These are phyloP conservation scores for Listronotus bonariensis DNA, from an alignment of 1,140 invertebrate genomes.

Conservation along the genomic window DNA sequence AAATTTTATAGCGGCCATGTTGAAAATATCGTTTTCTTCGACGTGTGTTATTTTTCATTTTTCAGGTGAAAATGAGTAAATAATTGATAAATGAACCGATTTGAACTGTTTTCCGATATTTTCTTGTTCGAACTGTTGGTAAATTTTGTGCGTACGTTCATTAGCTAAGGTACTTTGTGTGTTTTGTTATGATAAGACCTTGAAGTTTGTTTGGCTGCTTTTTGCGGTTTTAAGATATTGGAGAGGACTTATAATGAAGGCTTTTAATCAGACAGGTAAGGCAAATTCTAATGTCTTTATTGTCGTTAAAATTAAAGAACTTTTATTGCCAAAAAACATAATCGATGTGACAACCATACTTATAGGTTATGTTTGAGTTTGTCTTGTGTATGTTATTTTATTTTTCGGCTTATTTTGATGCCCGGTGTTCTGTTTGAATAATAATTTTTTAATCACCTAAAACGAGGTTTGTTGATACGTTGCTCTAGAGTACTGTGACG, in stretches of 20 bases:
- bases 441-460: too few relatives aligned
- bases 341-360: constrained; percentile 16
- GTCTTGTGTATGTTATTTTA: background rate
- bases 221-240: constrained; percentile 43
- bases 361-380: constrained; percentile 28
- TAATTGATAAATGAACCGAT: constrained; percentile 1
- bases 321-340: constrained; percentile 12
- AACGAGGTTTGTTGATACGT: too few relatives aligned
- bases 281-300: background rate
- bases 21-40: constrained; percentile 56
- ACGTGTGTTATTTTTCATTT: constrained; percentile 53
- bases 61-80: constrained; percentile 39
- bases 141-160: constrained; percentile 21
- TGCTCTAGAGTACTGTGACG: too few relatives aligned
- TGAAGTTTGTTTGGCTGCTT: constrained; percentile 52
- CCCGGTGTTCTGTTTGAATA: too few relatives aligned
- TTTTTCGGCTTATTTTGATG: too few relatives aligned
- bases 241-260: constrained; percentile 50
- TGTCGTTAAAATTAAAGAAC: background rate
- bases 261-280: constrained; percentile 50
- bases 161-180: constrained; percentile 35
- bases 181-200: constrained; percentile 53
- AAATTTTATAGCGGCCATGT: constrained; percentile 55
- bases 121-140: constrained; percentile 1
- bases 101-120: background rate